Evolutionary conservation across 1,140 invertebrate genomes (phyloP).

Genomic region (Brachionus sp.): DNA sequence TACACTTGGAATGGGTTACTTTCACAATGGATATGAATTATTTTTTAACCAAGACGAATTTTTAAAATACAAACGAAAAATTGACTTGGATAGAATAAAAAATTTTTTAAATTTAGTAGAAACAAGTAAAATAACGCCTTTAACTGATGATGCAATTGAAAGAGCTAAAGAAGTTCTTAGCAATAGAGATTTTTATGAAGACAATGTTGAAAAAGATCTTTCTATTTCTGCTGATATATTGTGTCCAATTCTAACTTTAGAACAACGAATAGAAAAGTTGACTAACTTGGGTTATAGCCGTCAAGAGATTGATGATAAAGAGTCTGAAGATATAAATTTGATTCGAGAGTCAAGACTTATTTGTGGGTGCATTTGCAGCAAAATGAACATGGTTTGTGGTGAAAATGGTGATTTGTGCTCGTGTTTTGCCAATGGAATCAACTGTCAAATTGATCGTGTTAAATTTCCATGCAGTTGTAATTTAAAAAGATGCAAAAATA

Average conservation of each 20-base stretch:
- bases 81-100: background rate
- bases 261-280: conserved; percentile 20
- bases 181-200: background rate
- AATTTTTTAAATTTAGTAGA: background rate
- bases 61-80: background rate
- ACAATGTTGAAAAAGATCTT: background rate
- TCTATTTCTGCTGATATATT: background rate
- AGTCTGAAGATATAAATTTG: conserved; percentile 88
- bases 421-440: conserved; percentile 87
- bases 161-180: background rate
- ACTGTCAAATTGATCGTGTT: conserved; percentile 89
- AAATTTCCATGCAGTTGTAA: conserved; percentile 95
- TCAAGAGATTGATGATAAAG: conserved; percentile 79
- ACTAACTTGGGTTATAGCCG: background rate
- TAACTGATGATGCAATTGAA: background rate
- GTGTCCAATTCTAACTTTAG: conserved; percentile 15
- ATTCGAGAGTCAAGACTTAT: conserved; percentile 81
- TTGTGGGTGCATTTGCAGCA: conserved; percentile 81
- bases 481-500: conserved; percentile 86
- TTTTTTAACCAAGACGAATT: conserved; percentile 9
- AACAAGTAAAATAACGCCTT: background rate
- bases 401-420: conserved; percentile 84
- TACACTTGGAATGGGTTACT: conserved; percentile 69
- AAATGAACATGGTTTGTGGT: conserved; percentile 71
- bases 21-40: background rate